Evolutionary conservation across 2,113 vertebrate species (phyloP), one percentile per base, ranked within the genome.

Genomic region (Pterophyllum scalare): DNA sequence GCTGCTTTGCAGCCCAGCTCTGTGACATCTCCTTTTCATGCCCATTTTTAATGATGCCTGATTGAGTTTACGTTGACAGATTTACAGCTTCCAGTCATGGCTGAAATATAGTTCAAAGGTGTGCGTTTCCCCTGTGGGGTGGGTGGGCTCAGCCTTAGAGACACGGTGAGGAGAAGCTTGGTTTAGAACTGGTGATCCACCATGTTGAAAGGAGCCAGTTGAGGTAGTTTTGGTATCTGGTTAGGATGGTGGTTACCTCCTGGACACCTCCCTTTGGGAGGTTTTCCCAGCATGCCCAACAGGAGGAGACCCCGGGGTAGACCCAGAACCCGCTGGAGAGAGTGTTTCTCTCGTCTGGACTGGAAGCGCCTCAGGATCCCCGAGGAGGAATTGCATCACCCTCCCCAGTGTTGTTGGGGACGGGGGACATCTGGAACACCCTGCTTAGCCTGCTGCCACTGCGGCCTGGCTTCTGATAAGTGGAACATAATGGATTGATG

Each of bases 1-100:
- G 64, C 22, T 17, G 64, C 64, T 67, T 67, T 67, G 14, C 64
- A 67, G 26, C 64, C 64, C 64, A 67, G 22, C 64, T 67, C 40
- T 5, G 17, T 67, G 46, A 26, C 9, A 46, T 12, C 40, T 46
- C 64, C 38, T 26, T 2, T 15, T 40, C 64, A 2, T 19, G 58
- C 58, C 62, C 24, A 17, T 67, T 67, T 67, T 26, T 26, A 46
- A 17, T 26, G 62, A 67, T 67, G 38, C 8, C 62, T 65, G 38
- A 35, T 35, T 35, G 31, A 35, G 2, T 7, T 46, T 46, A 46
- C 43, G 22, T 46, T 67, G 38, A 17, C 22, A 22, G 46, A 65
- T 65, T 26, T 67, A 67, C 24, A n/a, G 43, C 64, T 26, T 26
- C 11, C 17, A 67, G 38, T 26, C 22, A 67, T 26, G 0, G 8